A percentile compares a stretch with the other conserved stretches of the same genome.
These are phyloP conservation scores for Archips xylosteana DNA, from an alignment of 2,888 invertebrate genomes.

Conservation along the genomic window DNA sequence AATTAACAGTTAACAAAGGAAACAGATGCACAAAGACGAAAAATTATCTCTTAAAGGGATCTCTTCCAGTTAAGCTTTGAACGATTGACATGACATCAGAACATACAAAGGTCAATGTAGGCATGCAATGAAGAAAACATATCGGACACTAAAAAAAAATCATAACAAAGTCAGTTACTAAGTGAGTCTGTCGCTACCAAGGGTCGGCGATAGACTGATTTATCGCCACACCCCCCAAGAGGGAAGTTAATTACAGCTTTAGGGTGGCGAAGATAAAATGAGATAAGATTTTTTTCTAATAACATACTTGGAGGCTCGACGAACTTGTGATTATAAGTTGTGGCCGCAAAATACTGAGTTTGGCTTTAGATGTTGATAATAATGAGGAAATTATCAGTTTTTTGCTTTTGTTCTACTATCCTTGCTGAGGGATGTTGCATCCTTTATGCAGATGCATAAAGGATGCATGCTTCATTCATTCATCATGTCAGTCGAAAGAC, in stretches of 20 bases:
- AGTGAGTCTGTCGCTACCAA: constrained; percentile 14
- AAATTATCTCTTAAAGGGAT: too few species aligned
- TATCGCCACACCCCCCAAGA: constrained; percentile 11
- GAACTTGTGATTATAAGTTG: constrained; percentile 4
- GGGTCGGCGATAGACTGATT: constrained; percentile 17
- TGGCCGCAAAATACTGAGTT: not conserved
- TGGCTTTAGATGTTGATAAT: not conserved
- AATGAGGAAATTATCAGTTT: not conserved
- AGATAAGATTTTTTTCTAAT: constrained; percentile 37
- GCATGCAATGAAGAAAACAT: too few species aligned
- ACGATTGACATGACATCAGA: too few species aligned
- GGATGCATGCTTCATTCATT: too few species aligned
- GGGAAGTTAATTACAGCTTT: constrained; percentile 33
- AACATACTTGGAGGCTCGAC: constrained; percentile 19
- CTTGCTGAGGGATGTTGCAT: too few species aligned
- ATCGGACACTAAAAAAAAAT: constrained; percentile 1
- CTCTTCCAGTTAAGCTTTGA: too few species aligned
- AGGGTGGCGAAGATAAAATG: constrained; percentile 32
- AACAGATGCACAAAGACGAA: too few species aligned
- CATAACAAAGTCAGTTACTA: constrained; percentile 16
- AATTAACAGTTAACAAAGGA: too few species aligned
- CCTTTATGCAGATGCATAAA: too few species aligned
- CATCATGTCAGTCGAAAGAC: too few species aligned
- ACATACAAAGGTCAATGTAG: too few species aligned
- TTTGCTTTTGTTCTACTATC: not conserved